Evolutionary conservation across 2,113 vertebrate species (phyloP).

Genomic region (Tachycineta bicolor): DNA sequence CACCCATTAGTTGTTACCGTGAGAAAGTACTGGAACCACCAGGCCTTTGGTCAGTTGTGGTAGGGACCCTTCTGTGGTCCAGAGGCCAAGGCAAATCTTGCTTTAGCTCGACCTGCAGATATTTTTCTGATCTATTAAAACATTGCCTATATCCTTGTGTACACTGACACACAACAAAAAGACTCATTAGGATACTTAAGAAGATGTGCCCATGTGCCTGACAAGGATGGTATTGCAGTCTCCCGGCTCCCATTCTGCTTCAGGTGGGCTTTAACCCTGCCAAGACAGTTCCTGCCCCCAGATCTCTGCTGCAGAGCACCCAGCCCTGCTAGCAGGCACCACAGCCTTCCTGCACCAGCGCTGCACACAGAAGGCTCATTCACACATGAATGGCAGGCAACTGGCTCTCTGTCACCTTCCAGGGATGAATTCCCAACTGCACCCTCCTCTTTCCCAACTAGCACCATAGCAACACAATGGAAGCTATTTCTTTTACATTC

Average conservation of each 20-base stretch:
- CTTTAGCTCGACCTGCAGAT: neutral
- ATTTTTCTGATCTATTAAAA: neutral
- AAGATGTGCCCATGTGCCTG: neutral
- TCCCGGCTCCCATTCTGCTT: neutral
- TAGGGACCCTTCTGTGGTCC: neutral
- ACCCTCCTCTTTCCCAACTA: rapidly evolving
- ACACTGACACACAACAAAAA: neutral
- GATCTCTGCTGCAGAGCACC: neutral
- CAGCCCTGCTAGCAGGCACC: neutral
- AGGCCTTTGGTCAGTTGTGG: neutral
- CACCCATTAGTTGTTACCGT: neutral
- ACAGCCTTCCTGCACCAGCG: neutral
- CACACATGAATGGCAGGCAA: rapidly evolving
- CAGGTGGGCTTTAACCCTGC: neutral
- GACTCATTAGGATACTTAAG: neutral
- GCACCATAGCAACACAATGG: neutral
- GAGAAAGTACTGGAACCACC: neutral
- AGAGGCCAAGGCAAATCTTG: neutral
- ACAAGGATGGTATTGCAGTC: neutral
- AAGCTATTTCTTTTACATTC: rapidly evolving
- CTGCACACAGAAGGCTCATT: neutral
- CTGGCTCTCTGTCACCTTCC: neutral
- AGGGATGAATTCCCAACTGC: neutral
- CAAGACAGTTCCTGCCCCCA: neutral
- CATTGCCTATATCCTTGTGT: neutral